Evolutionary conservation across 2,888 invertebrate genomes (phyloP), one percentile per base, ranked within the genome.

Genomic region (Trilocha varians): DNA sequence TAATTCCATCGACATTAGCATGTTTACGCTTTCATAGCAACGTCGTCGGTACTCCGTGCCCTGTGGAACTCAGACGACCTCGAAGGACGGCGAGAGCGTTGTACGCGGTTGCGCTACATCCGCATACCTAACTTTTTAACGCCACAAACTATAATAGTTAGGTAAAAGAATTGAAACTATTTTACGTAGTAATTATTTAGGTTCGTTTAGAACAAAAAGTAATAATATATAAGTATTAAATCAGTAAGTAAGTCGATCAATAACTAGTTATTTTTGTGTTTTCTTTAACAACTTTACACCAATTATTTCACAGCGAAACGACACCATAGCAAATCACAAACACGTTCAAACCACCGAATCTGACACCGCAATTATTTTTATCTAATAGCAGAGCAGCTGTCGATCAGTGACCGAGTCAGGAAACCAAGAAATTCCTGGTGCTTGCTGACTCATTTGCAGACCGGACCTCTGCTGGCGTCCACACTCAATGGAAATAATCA

Each of bases 31-130:
- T 41, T 41, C 41, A 41, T 41, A 41, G 36, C 36, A 41, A 38
- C 16, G 17, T 34, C 15, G 34, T 5, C 34, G 34, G 13, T 6
- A 35, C 43, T 14, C 32, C 17, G 35, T 44, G 36, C 41, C 38
- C 41, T 17, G 41, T 38, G 33, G 40, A 44, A 41, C 38, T 41
- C 32, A 41, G 35, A 41, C 44, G 41, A 44, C 41, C 44, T 41
- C 44, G 44, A 44, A 44, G 44, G 44, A 44, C 44, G 39, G 25
- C 40, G 40, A 32, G 25, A 71, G 73, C 55, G 61, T 61, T 62
- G 60, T 64, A 49, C 59, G 59, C 62, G 59, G 66, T 78, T 78
- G 77, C 78, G 70, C 65, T 66, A 78, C 72, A 78, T 82, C 82
- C 82, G 82, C 82, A 82, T 83, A 77, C 62, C 70, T 68, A 54